phyloP scores from a whole-genome alignment of 2,113 vertebrate genomes.

The Otus sunia region DNA sequence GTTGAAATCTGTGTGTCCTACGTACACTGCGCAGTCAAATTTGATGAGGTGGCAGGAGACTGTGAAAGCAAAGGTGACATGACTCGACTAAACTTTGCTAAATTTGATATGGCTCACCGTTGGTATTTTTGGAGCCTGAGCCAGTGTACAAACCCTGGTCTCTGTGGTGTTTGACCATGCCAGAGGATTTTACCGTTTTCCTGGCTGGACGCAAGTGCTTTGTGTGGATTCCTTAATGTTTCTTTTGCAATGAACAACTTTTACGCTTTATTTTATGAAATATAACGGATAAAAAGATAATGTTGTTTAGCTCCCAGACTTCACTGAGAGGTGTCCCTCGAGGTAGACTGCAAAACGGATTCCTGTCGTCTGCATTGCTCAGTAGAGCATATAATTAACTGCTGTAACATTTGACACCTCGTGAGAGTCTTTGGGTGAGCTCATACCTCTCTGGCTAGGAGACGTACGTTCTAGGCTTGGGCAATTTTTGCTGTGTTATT shows the following conservation, averaged over 20 bases:
- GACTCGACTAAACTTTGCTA: neutral
- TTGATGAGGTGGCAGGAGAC: neutral
- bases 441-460: neutral
- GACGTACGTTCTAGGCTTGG: neutral
- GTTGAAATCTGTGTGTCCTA: neutral
- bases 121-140: neutral
- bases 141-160: rapidly evolving
- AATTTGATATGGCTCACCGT: neutral
- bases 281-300: neutral
- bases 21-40: rapidly evolving
- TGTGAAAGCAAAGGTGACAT: neutral
- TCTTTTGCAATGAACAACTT: neutral
- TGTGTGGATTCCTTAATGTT: rapidly evolving
- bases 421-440: neutral
- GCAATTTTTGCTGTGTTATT: neutral
- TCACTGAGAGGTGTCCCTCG: neutral
- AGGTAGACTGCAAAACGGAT: neutral
- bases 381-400: neutral
- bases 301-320: neutral
- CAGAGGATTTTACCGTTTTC: neutral
- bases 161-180: neutral
- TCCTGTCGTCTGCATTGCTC: neutral
- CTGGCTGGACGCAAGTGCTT: neutral
- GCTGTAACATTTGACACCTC: neutral
- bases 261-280: neutral